Conservation (phyloP, 2,888 invertebrate species). For the Amblyteles armatorius region DNA sequence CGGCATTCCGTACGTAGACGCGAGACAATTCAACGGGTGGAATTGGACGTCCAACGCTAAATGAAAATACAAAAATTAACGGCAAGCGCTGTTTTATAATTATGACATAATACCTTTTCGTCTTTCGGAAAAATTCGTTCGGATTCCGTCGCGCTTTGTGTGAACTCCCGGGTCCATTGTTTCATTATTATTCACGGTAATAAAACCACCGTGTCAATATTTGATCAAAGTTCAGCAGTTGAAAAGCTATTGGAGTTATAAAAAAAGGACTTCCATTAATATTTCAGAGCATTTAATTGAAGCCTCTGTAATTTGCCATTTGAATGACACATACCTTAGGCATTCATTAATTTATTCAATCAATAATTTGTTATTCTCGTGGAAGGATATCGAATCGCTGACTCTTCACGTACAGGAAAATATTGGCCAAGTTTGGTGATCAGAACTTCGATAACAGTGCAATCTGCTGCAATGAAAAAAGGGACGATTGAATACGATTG, state of each 20-base stretch:
- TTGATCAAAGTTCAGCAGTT: background rate
- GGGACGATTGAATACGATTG: background rate
- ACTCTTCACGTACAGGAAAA: too few relatives aligned
- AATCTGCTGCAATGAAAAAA: background rate
- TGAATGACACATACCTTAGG: background rate
- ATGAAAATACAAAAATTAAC: background rate
- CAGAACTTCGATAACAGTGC: background rate
- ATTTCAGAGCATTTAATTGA: background rate
- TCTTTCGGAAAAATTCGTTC: background rate
- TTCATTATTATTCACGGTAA: background rate
- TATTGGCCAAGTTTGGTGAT: background rate
- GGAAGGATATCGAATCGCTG: too few relatives aligned
- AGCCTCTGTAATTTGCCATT: background rate
- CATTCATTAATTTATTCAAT: too few relatives aligned
- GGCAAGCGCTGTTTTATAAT: background rate
- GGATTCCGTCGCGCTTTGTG: background rate
- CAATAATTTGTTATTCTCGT: too few relatives aligned
- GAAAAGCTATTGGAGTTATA: too few relatives aligned
- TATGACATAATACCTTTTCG: background rate
- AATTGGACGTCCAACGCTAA: background rate
- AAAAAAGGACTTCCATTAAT: too few relatives aligned
- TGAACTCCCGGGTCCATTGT: background rate
- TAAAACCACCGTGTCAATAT: background rate
- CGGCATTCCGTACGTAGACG: background rate
- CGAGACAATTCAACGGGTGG: background rate